Evolutionary conservation across 2,888 invertebrate genomes (phyloP).

Genomic region (Epirrhoe tristata): DNA sequence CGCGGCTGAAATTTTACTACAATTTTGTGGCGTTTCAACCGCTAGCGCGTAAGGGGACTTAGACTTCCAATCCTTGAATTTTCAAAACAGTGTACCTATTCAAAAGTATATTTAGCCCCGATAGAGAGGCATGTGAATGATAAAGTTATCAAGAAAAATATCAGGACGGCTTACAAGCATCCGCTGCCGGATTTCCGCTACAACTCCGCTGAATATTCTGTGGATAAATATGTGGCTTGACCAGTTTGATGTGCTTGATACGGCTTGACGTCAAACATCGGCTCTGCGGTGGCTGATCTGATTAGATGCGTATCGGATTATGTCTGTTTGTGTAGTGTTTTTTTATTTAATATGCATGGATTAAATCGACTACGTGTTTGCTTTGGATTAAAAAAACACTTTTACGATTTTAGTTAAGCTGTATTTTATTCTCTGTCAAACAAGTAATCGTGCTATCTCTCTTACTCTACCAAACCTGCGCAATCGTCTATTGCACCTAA

Average conservation of each 20-base stretch:
- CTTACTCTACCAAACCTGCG: too few relatives aligned
- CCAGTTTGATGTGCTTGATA: constrained; percentile 38
- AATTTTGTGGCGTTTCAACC: too few relatives aligned
- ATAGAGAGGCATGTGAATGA: constrained; percentile 15
- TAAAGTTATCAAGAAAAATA: constrained; percentile 6
- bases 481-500: too few relatives aligned
- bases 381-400: neutral
- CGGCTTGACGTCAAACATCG: constrained; percentile 39
- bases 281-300: constrained; percentile 33
- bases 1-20: too few relatives aligned
- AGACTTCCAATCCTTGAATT: too few relatives aligned
- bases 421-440: too few relatives aligned
- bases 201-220: constrained; percentile 22
- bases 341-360: neutral
- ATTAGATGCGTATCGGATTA: constrained; percentile 35
- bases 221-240: constrained; percentile 30
- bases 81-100: too few relatives aligned
- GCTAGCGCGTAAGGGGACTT: too few relatives aligned
- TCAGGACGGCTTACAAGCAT: constrained; percentile 15
- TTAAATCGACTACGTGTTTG: neutral
- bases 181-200: constrained; percentile 27
- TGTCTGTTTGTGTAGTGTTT: constrained; percentile 8
- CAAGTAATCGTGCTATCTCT: too few relatives aligned
- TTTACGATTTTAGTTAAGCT: neutral
- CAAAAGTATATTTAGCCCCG: too few relatives aligned